Evolutionary conservation across 1,140 invertebrate species (phyloP).

Genomic region (Orussus abietinus): DNA sequence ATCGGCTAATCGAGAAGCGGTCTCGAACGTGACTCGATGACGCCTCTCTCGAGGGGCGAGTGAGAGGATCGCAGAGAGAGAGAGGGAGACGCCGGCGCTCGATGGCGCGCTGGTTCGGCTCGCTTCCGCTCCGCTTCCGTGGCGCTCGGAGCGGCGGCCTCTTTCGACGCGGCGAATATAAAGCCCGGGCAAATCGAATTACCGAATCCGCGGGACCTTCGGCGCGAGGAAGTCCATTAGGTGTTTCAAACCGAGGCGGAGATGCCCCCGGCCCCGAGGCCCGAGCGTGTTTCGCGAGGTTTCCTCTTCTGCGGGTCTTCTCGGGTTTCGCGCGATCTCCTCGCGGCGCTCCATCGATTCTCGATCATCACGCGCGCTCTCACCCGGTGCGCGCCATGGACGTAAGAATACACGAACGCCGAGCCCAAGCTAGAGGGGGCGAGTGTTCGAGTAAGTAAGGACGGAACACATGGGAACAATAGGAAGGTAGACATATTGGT

Average conservation of each 20-base stretch:
- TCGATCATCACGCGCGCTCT: background rate
- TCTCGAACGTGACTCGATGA: too few relatives aligned
- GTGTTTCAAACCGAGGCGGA: conserved; percentile 29
- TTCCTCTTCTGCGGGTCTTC: conserved; percentile 52
- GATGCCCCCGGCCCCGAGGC: conserved; percentile 26
- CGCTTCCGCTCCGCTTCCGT: conserved; percentile 7
- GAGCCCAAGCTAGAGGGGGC: too few relatives aligned
- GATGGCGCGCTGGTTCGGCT: conserved; percentile 6
- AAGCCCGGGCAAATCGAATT: conserved; percentile 36
- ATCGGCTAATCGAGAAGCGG: too few relatives aligned
- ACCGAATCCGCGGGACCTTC: conserved; percentile 30
- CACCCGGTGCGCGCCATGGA: too few relatives aligned
- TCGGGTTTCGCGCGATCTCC: conserved; percentile 40
- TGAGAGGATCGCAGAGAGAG: background rate
- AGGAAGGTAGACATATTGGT: too few relatives aligned
- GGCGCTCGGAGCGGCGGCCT: too few relatives aligned
- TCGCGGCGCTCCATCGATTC: conserved; percentile 2
- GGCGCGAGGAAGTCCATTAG: conserved; percentile 49
- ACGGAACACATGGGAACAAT: too few relatives aligned
- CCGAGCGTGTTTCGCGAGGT: conserved; percentile 47
- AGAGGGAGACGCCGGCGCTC: conserved; percentile 3
- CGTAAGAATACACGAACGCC: too few relatives aligned
- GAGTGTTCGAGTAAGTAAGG: too few relatives aligned
- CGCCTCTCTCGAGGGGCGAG: background rate
- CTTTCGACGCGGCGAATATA: too few relatives aligned